Evolutionary conservation across 2,888 invertebrate genomes (phyloP).

Genomic region (Heliconius erato): DNA sequence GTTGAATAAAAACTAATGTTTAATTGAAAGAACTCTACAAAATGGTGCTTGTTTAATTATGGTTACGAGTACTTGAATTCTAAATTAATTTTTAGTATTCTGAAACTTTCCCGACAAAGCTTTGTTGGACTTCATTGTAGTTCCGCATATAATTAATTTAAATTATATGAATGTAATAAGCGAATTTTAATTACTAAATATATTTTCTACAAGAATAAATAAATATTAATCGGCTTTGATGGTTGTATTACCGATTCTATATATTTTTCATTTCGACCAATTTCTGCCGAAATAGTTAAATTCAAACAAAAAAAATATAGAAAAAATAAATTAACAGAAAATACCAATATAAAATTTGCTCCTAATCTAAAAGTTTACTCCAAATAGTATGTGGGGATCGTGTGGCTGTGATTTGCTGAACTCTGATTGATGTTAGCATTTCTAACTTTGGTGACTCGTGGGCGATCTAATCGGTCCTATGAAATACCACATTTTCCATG

Average conservation of each 20-base stretch:
- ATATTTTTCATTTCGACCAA: background rate
- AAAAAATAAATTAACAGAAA: background rate
- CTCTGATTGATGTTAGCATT: conserved; percentile 24
- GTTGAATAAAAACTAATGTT: background rate
- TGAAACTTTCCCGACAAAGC: background rate
- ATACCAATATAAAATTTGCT: background rate
- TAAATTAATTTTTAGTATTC: background rate
- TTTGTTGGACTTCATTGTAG: background rate
- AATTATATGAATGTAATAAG: no score
- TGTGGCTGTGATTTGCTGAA: conserved; percentile 8
- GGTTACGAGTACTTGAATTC: background rate
- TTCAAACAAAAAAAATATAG: background rate
- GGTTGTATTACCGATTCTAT: background rate
- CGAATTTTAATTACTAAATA: no score
- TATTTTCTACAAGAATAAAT: no score
- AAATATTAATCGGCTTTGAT: background rate
- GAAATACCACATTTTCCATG: background rate
- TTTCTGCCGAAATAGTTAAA: background rate
- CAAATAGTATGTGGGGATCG: conserved; percentile 1
- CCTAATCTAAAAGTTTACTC: background rate
- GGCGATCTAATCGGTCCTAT: conserved; percentile 12
- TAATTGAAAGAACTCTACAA: background rate
- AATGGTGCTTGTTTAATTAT: background rate
- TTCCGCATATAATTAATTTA: background rate
- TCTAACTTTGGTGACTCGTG: conserved; percentile 21